Base-by-base conservation (phyloP, 2,797 vertebrate genomes). In the Centroberyx gerrardi region DNA sequence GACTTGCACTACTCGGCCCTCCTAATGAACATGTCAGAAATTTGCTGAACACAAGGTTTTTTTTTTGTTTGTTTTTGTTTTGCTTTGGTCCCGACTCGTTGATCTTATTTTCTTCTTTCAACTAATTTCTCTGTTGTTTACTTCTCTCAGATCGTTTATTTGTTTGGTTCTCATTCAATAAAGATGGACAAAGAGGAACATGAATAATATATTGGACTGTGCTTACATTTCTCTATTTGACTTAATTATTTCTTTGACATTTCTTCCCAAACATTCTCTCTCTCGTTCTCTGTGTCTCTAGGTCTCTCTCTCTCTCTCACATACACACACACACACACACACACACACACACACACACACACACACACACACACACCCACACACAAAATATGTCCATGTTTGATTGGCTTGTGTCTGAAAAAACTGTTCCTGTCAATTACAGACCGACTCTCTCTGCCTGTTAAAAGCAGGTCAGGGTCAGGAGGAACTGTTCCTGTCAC, bases 1-100 rank as follows among this genome's bases (percentile, higher is more conserved):
- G 81, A 71, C 46, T 42, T 68, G 36, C 69, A 64, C 54, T 52
- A n/a, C 58, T 84, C 63, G 48, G 58, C 52, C 76, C 6, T 22
- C 60, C 51, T 88, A 83, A 92, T 87, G 71, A 90, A 90, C 52
- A 75, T 75, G 68, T 83, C 76, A 76, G 52, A 81, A 83, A 81
- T 78, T 64, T 58, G 70, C 82, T 76, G 79, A 86, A 61, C 68
- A 74, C 51, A 40, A 36, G 29, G 46, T 78, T 42, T 18, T 38
- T 74, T 81, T 65, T 55, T 55, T 48, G 10, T 28, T 63, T 48
- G 66, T 78, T 74, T 46, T 81, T 56, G 42, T 4, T 67, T 61
- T 52, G 22, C n/a, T 75, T 68, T 66, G 8, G 40, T 29, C 33
- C 17, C 8, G 61, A 62, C n/a, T 58, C 29, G 31, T 51, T n/a